A percentile compares a stretch with the other conserved stretches of the same genome.
Conservation (phyloP, 2,888 invertebrate genomes). For the Diploptera punctata region DNA sequence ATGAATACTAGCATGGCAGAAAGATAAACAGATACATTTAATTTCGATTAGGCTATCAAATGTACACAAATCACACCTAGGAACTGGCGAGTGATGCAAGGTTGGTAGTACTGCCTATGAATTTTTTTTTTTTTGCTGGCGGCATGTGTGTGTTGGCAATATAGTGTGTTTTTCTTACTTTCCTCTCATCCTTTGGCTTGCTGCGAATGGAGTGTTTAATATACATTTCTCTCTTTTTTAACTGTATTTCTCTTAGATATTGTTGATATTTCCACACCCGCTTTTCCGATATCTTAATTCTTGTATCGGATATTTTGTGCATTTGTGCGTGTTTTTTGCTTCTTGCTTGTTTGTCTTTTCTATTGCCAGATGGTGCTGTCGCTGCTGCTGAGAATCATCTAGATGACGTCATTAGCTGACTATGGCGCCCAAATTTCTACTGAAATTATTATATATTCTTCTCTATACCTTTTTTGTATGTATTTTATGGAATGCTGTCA, state of each 20-base stretch:
- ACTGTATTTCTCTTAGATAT: slow-evolving; percentile 18
- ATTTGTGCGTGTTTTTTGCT: slow-evolving; percentile 29
- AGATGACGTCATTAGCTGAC: slow-evolving; percentile 10
- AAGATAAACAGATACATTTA: no score
- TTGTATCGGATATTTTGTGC: slow-evolving; percentile 6
- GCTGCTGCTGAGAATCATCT: not conserved
- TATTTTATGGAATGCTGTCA: slow-evolving; percentile 10
- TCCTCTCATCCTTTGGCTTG: slow-evolving; percentile 11
- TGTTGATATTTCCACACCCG: not conserved
- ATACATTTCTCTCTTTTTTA: not conserved
- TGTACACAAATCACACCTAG: no score
- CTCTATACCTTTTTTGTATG: no score
- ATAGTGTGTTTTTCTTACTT: slow-evolving; percentile 2
- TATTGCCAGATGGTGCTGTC: slow-evolving; percentile 27
- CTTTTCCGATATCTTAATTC: not conserved
- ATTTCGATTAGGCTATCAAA: no score
- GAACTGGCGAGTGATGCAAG: not conserved
- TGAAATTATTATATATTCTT: no score
- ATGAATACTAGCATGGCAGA: no score
- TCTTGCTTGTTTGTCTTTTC: slow-evolving; percentile 27
- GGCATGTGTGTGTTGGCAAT: not conserved
- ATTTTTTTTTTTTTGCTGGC: not conserved
- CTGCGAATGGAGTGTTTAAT: slow-evolving; percentile 12
- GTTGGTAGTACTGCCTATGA: not conserved
- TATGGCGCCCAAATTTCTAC: no score